A percentile compares a stretch with the other conserved stretches of the same genome.
Conservation (phyloP, 2,888 invertebrate genomes). For the Trachelus tabidus region DNA sequence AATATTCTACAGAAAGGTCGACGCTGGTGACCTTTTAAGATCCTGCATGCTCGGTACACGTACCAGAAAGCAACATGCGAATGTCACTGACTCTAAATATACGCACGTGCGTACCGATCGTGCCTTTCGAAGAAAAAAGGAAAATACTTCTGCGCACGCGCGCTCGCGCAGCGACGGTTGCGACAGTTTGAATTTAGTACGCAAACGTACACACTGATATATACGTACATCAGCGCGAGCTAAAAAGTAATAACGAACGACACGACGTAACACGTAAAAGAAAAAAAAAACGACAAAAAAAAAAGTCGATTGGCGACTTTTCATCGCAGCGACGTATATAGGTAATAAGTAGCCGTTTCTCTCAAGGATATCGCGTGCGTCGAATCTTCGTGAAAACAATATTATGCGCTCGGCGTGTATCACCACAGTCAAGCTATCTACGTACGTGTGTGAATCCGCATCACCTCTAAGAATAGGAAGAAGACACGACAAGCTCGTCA, state of each 20-base stretch:
- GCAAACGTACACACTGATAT: neutral
- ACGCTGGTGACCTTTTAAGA: constrained; percentile 33
- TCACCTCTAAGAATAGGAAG: neutral
- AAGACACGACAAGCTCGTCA: neutral
- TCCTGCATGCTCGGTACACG: constrained; percentile 16
- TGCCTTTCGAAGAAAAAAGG: neutral
- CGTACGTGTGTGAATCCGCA: neutral
- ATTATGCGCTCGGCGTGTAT: neutral
- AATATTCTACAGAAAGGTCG: constrained; percentile 18
- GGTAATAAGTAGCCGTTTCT: neutral
- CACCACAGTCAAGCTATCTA: neutral
- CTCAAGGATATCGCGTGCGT: constrained; percentile 5
- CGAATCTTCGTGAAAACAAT: neutral
- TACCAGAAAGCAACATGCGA: constrained; percentile 16
- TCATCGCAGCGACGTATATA: neutral
- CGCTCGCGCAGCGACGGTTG: neutral
- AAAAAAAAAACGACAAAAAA: neutral
- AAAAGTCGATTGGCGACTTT: neutral
- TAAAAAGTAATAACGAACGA: neutral
- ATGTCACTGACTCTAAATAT: constrained; percentile 36
- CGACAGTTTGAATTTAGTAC: neutral
- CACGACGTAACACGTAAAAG: neutral
- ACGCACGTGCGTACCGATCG: constrained; percentile 18
- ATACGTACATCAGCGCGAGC: neutral
- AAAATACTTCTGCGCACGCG: neutral